Evolutionary conservation across 2,888 invertebrate genomes (phyloP).

Genomic region (Keiferia lycopersicella): DNA sequence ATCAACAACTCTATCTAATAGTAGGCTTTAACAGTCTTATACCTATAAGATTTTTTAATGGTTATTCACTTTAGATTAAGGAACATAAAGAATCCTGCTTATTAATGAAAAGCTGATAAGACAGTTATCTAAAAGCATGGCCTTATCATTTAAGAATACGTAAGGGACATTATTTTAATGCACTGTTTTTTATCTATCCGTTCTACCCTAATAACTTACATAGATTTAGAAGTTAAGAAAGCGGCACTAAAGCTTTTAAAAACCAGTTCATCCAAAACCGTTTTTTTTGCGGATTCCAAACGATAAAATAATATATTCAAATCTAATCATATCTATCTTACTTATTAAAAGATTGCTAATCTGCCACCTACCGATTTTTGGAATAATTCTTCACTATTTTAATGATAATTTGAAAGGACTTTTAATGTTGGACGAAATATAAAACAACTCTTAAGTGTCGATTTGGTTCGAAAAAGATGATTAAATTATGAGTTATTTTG

Average conservation of each 20-base stretch:
- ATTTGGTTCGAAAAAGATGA: not conserved
- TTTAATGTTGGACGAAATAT: constrained; percentile 27
- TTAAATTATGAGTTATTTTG: constrained; percentile 13
- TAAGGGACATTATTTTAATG: not conserved
- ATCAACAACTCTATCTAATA: no score
- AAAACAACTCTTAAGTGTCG: constrained; percentile 12
- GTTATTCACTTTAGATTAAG: no score
- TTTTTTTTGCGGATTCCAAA: not conserved
- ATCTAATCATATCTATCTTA: constrained; percentile 7
- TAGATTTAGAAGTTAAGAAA: not conserved
- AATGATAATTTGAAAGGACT: constrained; percentile 31
- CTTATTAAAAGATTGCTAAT: constrained; percentile 14
- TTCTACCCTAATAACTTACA: constrained; percentile 1
- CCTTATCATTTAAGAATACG: not conserved
- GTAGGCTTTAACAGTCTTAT: no score
- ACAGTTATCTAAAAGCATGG: not conserved
- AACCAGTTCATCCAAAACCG: constrained; percentile 14
- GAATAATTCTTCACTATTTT: constrained; percentile 15
- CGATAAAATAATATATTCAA: constrained; percentile 6
- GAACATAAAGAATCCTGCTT: no score
- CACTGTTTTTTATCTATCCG: not conserved
- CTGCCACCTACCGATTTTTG: constrained; percentile 18
- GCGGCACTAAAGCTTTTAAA: not conserved
- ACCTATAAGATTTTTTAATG: no score
- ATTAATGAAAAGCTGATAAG: not conserved